Evolutionary conservation across 1,140 invertebrate species (phyloP).

Genomic region (Berghia stephanieae): DNA sequence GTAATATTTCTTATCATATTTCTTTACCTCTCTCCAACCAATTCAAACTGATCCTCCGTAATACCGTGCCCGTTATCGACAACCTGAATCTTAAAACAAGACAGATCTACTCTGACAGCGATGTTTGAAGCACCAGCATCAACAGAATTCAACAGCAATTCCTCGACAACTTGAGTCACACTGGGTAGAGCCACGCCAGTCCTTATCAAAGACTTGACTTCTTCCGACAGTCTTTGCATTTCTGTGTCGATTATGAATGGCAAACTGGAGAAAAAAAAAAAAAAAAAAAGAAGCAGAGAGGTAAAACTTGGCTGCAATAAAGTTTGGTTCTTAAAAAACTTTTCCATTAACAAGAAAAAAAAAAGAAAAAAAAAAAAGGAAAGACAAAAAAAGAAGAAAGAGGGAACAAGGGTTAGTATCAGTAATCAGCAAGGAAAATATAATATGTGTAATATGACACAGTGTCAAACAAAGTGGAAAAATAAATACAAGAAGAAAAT

Average conservation of each 20-base stretch:
- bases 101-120: conserved; percentile 72
- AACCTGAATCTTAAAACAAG: conserved; percentile 73
- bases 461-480: too few species aligned
- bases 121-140: conserved; percentile 74
- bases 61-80: conserved; percentile 77
- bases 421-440: too few species aligned
- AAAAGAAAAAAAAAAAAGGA: too few species aligned
- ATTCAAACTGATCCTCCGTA: conserved; percentile 66
- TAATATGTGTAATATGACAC: too few species aligned
- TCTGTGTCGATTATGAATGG: conserved; percentile 3
- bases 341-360: too few species aligned
- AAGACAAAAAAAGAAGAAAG: too few species aligned
- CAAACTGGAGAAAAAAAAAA: too few species aligned
- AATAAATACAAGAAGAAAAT: too few species aligned
- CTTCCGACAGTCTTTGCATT: conserved; percentile 44
- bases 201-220: conserved; percentile 60
- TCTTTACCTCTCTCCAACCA: conserved; percentile 70
- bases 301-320: too few species aligned
- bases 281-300: too few species aligned
- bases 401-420: too few species aligned
- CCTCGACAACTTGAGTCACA: conserved; percentile 67
- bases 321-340: too few species aligned
- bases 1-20: background rate
- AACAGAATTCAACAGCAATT: conserved; percentile 72
- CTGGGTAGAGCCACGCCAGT: conserved; percentile 66